Evolutionary conservation across 2,797 vertebrate genomes (phyloP).

Genomic region (Rhinatrema bivittatum): DNA sequence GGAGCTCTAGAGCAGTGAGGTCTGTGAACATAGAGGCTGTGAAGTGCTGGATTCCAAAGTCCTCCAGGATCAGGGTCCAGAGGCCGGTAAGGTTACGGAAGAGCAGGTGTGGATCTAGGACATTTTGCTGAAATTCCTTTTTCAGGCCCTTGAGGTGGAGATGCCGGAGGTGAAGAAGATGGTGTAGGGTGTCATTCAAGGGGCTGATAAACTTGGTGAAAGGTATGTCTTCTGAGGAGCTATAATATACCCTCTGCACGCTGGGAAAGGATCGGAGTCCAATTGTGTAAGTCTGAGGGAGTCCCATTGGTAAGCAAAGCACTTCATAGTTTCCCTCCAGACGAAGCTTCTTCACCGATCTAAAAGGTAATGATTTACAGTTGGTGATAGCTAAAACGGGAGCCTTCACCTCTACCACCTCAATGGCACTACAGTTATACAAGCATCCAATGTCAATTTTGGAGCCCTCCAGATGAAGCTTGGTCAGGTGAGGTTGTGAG

Average conservation of each 20-base stretch:
- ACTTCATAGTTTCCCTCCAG: too few relatives aligned
- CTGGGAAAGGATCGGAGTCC: too few relatives aligned
- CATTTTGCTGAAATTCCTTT: not conserved
- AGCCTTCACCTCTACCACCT: too few relatives aligned
- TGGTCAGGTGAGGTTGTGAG: slow-evolving; percentile 31
- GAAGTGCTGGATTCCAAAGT: not conserved
- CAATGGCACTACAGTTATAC: slow-evolving; percentile 56
- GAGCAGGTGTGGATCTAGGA: not conserved
- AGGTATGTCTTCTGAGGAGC: too few relatives aligned
- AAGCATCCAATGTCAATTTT: slow-evolving; percentile 57
- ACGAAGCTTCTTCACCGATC: too few relatives aligned
- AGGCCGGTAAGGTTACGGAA: not conserved
- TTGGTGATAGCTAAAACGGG: too few relatives aligned
- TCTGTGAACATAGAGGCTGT: too few relatives aligned
- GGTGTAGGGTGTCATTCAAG: slow-evolving; percentile 43
- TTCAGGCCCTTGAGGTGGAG: slow-evolving; percentile 50
- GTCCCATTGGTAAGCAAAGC: too few relatives aligned
- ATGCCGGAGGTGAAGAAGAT: slow-evolving; percentile 42
- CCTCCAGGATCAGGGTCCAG: not conserved
- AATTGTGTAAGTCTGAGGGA: too few relatives aligned
- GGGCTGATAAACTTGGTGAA: slow-evolving; percentile 47
- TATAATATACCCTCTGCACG: too few relatives aligned
- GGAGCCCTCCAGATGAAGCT: slow-evolving; percentile 24
- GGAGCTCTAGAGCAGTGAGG: too few relatives aligned
- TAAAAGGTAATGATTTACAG: too few relatives aligned